Evolutionary conservation across 2,888 invertebrate species (phyloP).

Genomic region (Acleris sparsana): DNA sequence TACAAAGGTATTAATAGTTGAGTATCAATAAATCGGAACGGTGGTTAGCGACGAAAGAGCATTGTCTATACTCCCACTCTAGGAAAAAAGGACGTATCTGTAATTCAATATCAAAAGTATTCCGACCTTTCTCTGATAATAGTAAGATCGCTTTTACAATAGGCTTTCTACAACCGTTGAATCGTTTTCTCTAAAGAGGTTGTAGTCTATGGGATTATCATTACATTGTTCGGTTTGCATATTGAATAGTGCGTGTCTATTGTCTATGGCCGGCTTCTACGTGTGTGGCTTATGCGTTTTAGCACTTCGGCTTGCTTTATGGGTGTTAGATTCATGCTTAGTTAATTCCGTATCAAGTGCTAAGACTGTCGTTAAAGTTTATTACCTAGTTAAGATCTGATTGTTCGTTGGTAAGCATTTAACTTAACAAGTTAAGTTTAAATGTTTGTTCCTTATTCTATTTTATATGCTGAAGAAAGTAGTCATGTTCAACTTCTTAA

Average conservation of each 20-base stretch:
- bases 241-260: conserved; percentile 81
- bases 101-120: too few relatives aligned
- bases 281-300: conserved; percentile 67
- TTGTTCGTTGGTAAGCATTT: conserved; percentile 12
- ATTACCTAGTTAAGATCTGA: conserved; percentile 37
- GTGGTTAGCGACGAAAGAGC: conserved; percentile 81
- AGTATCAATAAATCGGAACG: conserved; percentile 77
- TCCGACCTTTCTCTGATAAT: too few relatives aligned
- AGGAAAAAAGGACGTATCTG: too few relatives aligned
- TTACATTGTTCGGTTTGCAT: conserved; percentile 80
- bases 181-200: too few relatives aligned
- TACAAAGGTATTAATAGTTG: conserved; percentile 71
- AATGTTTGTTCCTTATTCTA: too few relatives aligned
- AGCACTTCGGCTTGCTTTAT: conserved; percentile 34
- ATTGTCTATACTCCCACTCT: conserved; percentile 60
- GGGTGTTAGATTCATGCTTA: conserved; percentile 36
- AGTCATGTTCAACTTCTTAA: too few relatives aligned
- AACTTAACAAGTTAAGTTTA: too few relatives aligned
- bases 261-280: conserved; percentile 67
- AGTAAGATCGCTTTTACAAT: too few relatives aligned
- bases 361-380: conserved; percentile 22
- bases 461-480: too few relatives aligned
- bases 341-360: conserved; percentile 30
- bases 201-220: conserved; percentile 70
- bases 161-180: too few relatives aligned